phyloP scores from a whole-genome alignment of 2,113 vertebrate species.

The Azemiops feae region DNA sequence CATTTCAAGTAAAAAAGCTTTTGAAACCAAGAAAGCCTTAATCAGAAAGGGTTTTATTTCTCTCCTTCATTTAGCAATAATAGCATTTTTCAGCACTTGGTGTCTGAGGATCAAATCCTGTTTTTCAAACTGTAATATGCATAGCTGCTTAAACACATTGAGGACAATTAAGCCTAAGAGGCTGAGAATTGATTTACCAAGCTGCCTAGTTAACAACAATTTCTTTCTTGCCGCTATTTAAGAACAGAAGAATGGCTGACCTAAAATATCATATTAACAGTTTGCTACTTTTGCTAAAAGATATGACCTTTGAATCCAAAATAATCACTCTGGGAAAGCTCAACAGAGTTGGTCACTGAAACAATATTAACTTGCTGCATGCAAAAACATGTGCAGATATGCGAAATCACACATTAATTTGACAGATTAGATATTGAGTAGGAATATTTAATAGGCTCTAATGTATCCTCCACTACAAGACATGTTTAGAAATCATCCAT shows the following conservation, averaged over 20 bases:
- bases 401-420: not conserved
- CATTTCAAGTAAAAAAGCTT: conserved; percentile 21
- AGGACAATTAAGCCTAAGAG: conserved; percentile 15
- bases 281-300: not conserved
- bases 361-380: not conserved
- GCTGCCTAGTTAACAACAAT: not conserved
- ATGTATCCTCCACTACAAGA: not conserved
- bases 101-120: not conserved
- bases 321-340: not conserved
- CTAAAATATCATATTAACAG: not conserved
- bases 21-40: conserved; percentile 18
- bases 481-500: not conserved
- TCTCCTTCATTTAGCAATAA: conserved; percentile 4
- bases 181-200: not conserved
- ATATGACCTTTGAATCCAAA: not conserved
- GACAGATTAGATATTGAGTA: not conserved
- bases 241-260: not conserved
- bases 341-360: not conserved
- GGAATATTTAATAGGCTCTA: not conserved
- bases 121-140: conserved; percentile 11
- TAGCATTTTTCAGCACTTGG: conserved; percentile 24
- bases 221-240: not conserved
- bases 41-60: not conserved
- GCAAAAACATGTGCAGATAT: not conserved
- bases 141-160: not conserved